Evolutionary conservation across 2,888 invertebrate species (phyloP).

Genomic region (Pemphredon lugubris): DNA sequence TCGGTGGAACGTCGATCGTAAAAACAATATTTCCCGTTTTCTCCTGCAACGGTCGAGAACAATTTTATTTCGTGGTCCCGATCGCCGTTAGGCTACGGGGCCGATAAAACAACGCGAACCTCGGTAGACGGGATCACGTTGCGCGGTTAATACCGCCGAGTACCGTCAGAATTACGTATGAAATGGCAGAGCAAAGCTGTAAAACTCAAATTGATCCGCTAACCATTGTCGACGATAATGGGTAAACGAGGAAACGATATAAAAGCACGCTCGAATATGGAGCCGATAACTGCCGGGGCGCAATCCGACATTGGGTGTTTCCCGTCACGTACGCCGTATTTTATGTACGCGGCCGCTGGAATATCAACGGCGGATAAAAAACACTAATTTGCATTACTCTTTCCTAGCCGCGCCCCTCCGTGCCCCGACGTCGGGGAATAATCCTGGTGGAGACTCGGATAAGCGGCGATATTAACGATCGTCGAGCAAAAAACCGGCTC

Average conservation of each 20-base stretch:
- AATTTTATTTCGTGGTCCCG: constrained; percentile 7
- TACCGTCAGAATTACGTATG: background rate
- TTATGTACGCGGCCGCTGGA: constrained; percentile 5
- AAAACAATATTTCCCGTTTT: constrained; percentile 42
- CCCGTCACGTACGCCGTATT: constrained; percentile 35
- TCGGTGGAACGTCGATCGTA: constrained; percentile 40
- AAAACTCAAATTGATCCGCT: constrained; percentile 55
- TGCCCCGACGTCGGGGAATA: constrained; percentile 35
- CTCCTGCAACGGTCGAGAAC: background rate
- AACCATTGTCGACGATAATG: constrained; percentile 43
- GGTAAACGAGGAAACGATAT: constrained; percentile 38
- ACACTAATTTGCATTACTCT: constrained; percentile 62
- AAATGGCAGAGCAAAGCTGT: constrained; percentile 23
- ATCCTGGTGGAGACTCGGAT: constrained; percentile 57
- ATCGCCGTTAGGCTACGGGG: constrained; percentile 30
- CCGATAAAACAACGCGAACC: constrained; percentile 47
- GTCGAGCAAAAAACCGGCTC: constrained; percentile 48
- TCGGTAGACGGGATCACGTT: constrained; percentile 22
- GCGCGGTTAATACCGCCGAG: constrained; percentile 15
- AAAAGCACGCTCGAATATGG: constrained; percentile 41
- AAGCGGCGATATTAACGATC: constrained; percentile 67
- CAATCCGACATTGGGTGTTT: constrained; percentile 41
- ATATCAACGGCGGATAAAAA: constrained; percentile 20
- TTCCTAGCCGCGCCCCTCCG: constrained; percentile 27
- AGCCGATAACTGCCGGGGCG: constrained; percentile 47